These are phyloP conservation scores for Drosophila ficusphila DNA, from an alignment of 1,140 invertebrate genomes.

Conservation along the genomic window DNA sequence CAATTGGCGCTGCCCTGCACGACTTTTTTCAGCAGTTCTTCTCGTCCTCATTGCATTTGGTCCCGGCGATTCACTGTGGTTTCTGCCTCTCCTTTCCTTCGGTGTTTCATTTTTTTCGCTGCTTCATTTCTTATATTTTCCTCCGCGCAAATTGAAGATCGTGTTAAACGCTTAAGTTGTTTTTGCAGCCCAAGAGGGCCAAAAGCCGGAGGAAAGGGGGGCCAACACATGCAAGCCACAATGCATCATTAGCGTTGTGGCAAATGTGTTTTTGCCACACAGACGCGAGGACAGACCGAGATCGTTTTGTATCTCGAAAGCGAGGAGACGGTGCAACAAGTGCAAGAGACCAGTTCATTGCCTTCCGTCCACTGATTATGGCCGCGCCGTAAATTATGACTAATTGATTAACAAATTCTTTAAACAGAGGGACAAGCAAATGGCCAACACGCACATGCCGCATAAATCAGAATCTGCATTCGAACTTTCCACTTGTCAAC, in stretches of 20 bases:
- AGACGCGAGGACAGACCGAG: conserved; percentile 18
- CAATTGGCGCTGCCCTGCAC: conserved; percentile 62
- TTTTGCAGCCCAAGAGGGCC: conserved; percentile 37
- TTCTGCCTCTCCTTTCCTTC: conserved; percentile 15
- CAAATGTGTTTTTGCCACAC: conserved; percentile 68
- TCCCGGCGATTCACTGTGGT: not conserved
- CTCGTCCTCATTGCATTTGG: conserved; percentile 1
- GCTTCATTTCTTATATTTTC: conserved; percentile 46
- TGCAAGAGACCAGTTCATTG: conserved; percentile 71
- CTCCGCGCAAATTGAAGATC: conserved; percentile 78
- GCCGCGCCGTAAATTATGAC: conserved; percentile 76
- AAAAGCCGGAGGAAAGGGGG: not conserved
- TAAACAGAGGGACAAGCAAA: conserved; percentile 35
- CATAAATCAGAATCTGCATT: conserved; percentile 61
- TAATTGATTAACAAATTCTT: conserved; percentile 78
- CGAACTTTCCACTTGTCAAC: conserved; percentile 58
- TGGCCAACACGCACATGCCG: conserved; percentile 56
- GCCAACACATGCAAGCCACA: conserved; percentile 61
- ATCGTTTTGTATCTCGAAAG: conserved; percentile 35
- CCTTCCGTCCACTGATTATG: conserved; percentile 63
- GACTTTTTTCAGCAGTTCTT: conserved; percentile 54
- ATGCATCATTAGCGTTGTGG: conserved; percentile 79
- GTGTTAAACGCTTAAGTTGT: conserved; percentile 79
- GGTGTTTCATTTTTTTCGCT: conserved; percentile 53
- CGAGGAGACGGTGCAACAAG: conserved; percentile 62